phyloP scores from a whole-genome alignment of 2,888 invertebrate genomes.

The Drosophila aldrichi region DNA sequence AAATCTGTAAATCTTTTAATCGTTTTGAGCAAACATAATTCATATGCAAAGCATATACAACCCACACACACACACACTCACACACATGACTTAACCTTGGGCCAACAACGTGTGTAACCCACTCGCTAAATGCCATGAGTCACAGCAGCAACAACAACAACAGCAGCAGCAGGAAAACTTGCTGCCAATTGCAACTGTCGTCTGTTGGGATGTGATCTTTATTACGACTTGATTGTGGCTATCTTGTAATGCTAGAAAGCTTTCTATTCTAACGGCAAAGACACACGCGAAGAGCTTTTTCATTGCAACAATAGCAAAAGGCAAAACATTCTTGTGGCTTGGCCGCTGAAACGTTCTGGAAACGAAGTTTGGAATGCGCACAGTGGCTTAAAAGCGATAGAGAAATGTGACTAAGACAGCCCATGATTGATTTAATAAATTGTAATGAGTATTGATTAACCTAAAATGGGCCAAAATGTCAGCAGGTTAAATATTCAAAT shows the following conservation, averaged over 20 bases:
- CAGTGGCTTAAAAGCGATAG: conserved; percentile 28
- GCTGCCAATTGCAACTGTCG: conserved; percentile 34
- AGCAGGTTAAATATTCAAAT: not conserved
- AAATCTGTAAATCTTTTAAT: conserved; percentile 46
- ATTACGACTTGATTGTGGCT: conserved; percentile 20
- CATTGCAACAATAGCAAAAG: conserved; percentile 28
- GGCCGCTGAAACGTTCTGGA: conserved; percentile 40
- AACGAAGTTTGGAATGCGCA: conserved; percentile 55
- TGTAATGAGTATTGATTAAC: conserved; percentile 18
- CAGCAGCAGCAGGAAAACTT: conserved; percentile 7
- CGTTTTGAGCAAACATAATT: conserved; percentile 44
- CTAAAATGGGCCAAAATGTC: not conserved
- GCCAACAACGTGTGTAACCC: conserved; percentile 22
- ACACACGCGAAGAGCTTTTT: conserved; percentile 53
- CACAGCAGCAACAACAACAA: conserved; percentile 1
- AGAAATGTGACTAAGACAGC: too few relatives aligned
- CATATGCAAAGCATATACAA: conserved; percentile 55
- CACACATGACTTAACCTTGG: conserved; percentile 57
- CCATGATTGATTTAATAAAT: not conserved
- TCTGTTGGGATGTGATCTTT: conserved; percentile 39
- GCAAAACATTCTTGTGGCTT: conserved; percentile 34
- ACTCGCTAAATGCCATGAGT: conserved; percentile 10
- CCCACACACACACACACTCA: conserved; percentile 23
- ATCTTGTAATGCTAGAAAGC: conserved; percentile 35
- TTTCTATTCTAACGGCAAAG: conserved; percentile 67